Conservation (phyloP, 2,113 vertebrate species). For the Eudyptes chrysolophus region DNA sequence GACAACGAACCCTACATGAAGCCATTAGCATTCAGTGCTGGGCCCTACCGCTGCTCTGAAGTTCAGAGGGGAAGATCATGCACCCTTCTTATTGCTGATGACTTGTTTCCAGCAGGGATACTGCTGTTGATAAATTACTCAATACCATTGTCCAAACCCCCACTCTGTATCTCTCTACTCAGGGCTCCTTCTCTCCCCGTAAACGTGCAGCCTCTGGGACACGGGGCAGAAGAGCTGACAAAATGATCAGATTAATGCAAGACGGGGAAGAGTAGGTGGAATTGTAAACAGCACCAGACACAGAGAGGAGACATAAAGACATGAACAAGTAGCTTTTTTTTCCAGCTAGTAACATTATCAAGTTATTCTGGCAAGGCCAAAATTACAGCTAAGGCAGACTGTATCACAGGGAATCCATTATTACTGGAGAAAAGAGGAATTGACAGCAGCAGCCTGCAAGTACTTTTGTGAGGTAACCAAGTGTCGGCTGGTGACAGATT, state of each 20-base stretch:
- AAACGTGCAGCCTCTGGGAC: not conserved
- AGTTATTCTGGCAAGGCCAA: not conserved
- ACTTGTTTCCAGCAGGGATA: not conserved
- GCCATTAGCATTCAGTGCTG: not conserved
- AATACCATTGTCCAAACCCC: not conserved
- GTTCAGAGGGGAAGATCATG: not conserved
- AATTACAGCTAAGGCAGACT: not conserved
- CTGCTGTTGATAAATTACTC: not conserved
- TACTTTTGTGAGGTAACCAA: not conserved
- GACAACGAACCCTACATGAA: not conserved
- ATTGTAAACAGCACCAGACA: not conserved
- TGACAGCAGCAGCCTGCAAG: not conserved
- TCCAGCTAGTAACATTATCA: not conserved
- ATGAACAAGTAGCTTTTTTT: conserved; percentile 29
- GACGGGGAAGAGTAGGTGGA: not conserved
- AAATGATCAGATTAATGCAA: not conserved
- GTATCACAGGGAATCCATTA: not conserved
- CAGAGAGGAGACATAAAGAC: not conserved
- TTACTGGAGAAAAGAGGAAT: not conserved
- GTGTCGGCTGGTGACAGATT: not conserved
- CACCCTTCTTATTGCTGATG: not conserved
- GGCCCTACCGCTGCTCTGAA: not conserved
- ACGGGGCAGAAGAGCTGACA: not conserved
- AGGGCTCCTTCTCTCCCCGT: not conserved
- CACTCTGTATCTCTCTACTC: not conserved